These are phyloP conservation scores for Engystomops pustulosus DNA, from an alignment of 2,113 vertebrate genomes.

Conservation along the genomic window DNA sequence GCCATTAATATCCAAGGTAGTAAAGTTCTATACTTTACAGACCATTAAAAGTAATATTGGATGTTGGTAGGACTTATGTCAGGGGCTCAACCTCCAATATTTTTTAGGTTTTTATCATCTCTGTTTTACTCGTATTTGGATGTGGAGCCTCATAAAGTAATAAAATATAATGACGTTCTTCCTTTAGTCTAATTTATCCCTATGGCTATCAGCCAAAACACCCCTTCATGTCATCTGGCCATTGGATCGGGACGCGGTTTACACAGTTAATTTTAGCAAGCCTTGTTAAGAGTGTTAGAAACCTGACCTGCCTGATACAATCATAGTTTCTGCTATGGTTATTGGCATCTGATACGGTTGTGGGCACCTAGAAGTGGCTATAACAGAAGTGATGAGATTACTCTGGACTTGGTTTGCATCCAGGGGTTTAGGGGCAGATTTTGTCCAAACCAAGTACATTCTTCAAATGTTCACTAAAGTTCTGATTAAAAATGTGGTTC, in stretches of 20 bases:
- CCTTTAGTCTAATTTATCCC: neutral
- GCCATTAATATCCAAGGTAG: too few species aligned
- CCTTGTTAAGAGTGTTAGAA: neutral
- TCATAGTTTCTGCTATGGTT: neutral
- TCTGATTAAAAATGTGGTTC: neutral
- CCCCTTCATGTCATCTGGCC: neutral
- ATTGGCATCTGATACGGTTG: neutral
- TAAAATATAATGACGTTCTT: neutral
- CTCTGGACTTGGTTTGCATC: neutral
- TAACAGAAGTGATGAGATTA: too few species aligned
- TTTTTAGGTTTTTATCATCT: too few species aligned
- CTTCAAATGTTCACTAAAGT: neutral
- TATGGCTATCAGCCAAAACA: neutral
- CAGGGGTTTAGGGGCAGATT: neutral
- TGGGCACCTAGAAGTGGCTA: neutral
- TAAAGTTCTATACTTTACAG: too few species aligned
- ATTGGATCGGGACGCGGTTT: neutral
- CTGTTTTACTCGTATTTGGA: too few species aligned
- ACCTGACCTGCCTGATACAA: neutral
- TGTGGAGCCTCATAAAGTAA: neutral
- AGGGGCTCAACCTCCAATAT: too few species aligned
- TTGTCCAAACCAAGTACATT: neutral
- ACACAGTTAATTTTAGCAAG: neutral
- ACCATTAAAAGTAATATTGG: too few species aligned
- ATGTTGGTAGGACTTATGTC: too few species aligned